A percentile compares a stretch with the other conserved stretches of the same genome.
Conservation (phyloP, 2,113 vertebrate genomes). For the Entomyzon cyanotis region DNA sequence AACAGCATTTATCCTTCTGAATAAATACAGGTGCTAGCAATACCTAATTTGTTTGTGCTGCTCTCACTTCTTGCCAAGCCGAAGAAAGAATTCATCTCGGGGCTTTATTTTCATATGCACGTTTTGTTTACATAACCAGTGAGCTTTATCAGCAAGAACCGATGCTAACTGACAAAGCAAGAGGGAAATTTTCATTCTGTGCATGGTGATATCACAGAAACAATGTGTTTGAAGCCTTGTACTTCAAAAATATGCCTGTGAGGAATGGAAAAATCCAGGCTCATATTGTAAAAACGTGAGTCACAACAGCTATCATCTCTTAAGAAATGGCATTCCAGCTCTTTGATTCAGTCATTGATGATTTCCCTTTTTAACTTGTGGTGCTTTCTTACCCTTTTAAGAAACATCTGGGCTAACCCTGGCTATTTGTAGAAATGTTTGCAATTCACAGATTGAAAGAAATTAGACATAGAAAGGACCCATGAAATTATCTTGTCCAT, state of each 20-base stretch:
- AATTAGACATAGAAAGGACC: constrained; percentile 30
- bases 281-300: constrained; percentile 37
- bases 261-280: constrained; percentile 50
- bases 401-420: constrained; percentile 15
- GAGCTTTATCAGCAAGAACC: constrained; percentile 32
- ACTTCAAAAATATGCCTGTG: constrained; percentile 52
- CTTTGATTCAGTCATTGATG: constrained; percentile 51
- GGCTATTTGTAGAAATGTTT: constrained; percentile 43
- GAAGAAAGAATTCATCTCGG: background rate
- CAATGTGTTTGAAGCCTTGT: constrained; percentile 40
- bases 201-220: constrained; percentile 42
- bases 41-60: background rate
- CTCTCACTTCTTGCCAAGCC: background rate
- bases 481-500: background rate
- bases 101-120: constrained; percentile 12
- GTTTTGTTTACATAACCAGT: constrained; percentile 43
- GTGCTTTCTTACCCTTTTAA: constrained; percentile 32
- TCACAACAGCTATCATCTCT: constrained; percentile 52
- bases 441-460: constrained; percentile 33
- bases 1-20: background rate
- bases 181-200: constrained; percentile 37
- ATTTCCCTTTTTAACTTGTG: constrained; percentile 47
- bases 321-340: constrained; percentile 38
- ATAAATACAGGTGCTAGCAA: background rate
- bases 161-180: constrained; percentile 37